Percentiles rank a stretch among this genome's conserved stretches.
These are phyloP conservation scores for Corapipo altera DNA, from an alignment of 2,113 vertebrate genomes.

Conservation along the genomic window DNA sequence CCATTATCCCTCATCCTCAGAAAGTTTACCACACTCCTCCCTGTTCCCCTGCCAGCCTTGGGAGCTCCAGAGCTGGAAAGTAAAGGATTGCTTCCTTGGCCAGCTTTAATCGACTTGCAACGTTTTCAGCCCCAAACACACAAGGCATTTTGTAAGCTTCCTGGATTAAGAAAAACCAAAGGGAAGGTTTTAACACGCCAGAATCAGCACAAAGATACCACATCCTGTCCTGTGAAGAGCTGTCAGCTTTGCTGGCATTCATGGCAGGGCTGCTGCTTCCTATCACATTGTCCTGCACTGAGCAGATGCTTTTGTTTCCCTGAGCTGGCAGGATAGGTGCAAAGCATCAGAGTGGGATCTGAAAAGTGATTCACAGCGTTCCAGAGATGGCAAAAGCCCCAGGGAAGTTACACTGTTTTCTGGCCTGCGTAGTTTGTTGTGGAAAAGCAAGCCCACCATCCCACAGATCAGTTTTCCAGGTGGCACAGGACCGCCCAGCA, in stretches of 20 bases:
- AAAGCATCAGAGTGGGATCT: not conserved
- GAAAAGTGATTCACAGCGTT: not conserved
- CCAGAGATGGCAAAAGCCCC: not conserved
- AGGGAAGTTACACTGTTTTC: not conserved
- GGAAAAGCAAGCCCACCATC: not conserved
- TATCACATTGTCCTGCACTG: not conserved
- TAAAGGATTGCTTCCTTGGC: not conserved
- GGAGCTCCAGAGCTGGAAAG: not conserved
- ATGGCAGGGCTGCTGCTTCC: not conserved
- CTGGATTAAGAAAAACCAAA: conserved; percentile 49
- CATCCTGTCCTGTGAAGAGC: conserved; percentile 44
- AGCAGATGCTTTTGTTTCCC: conserved; percentile 38
- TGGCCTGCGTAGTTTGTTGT: not conserved
- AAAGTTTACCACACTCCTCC: not conserved
- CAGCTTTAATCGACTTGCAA: not conserved
- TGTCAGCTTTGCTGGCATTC: not conserved
- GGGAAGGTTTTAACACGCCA: conserved; percentile 35
- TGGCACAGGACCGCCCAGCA: not conserved
- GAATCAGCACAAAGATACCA: conserved; percentile 54
- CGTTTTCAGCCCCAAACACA: conserved; percentile 18
- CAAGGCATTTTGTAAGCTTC: conserved; percentile 30
- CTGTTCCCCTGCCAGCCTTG: not conserved
- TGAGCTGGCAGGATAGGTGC: conserved; percentile 1
- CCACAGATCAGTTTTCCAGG: not conserved
- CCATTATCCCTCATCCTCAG: not conserved